A percentile compares a stretch with the other conserved stretches of the same genome.
phyloP scores from a whole-genome alignment of 2,888 invertebrate genomes.

The Oasisia sp. region DNA sequence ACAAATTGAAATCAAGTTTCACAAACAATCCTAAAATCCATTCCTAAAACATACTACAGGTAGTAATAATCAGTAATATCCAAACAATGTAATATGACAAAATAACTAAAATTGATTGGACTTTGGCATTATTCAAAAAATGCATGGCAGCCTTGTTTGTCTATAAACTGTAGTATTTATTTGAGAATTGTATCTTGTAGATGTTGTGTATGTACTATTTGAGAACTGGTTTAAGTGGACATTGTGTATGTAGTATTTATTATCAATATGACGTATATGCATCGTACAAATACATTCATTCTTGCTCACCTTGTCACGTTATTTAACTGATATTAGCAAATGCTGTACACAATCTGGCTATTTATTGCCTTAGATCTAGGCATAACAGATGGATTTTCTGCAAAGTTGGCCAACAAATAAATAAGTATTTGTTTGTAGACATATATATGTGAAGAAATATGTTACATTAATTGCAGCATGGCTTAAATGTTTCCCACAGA shows the following conservation, averaged over 20 bases:
- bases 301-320: neutral
- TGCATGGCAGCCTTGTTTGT: neutral
- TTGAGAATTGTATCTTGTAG: neutral
- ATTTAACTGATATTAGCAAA: neutral
- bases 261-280: neutral
- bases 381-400: neutral
- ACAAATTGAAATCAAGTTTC: neutral
- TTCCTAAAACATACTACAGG: neutral
- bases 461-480: too few species aligned
- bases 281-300: neutral
- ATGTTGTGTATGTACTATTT: neutral
- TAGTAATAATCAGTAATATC: neutral
- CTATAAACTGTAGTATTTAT: neutral
- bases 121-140: neutral
- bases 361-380: neutral
- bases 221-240: neutral
- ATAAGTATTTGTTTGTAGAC: neutral
- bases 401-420: neutral
- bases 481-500: too few species aligned
- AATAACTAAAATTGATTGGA: neutral
- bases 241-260: neutral
- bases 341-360: neutral
- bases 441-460: too few species aligned
- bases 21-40: neutral
- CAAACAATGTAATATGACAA: neutral